Evolutionary conservation across 2,888 invertebrate genomes (phyloP).

Genomic region (Ectobius pallidus): DNA sequence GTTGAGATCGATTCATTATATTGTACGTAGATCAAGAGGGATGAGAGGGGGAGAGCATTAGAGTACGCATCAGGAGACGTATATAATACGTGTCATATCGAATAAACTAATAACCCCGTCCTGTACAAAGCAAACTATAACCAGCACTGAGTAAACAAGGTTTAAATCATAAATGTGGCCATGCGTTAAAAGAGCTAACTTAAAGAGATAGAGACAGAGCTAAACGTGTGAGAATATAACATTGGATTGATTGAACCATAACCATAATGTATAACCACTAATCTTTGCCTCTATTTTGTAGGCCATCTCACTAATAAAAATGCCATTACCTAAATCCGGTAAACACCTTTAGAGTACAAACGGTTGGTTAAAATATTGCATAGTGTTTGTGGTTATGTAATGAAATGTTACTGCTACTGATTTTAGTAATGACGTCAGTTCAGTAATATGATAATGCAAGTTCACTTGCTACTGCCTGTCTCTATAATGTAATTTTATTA

Average conservation of each 20-base stretch:
- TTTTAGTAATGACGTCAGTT: no score
- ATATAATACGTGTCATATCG: slow-evolving; percentile 21
- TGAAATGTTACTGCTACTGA: no score
- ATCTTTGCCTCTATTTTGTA: not conserved
- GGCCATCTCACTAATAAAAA: not conserved
- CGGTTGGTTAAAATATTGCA: no score
- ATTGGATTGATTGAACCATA: slow-evolving; percentile 10
- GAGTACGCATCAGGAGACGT: slow-evolving; percentile 9
- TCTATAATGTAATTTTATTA: no score
- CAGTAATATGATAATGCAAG: no score
- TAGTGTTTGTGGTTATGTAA: no score
- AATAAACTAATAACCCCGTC: slow-evolving; percentile 23
- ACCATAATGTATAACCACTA: slow-evolving; percentile 9
- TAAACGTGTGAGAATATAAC: not conserved
- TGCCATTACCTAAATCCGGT: slow-evolving; percentile 8
- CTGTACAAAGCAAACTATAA: slow-evolving; percentile 13
- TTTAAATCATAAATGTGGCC: slow-evolving; percentile 13
- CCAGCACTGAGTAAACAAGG: slow-evolving; percentile 1
- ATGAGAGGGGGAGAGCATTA: not conserved
- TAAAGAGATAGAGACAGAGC: not conserved
- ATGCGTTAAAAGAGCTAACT: slow-evolving; percentile 13
- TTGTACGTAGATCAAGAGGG: not conserved
- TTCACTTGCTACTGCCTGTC: no score
- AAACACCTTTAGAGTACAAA: slow-evolving; percentile 16
- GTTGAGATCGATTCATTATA: slow-evolving; percentile 37